phyloP scores from a whole-genome alignment of 2,797 vertebrate species.

The Pogonophryne albipinna region DNA sequence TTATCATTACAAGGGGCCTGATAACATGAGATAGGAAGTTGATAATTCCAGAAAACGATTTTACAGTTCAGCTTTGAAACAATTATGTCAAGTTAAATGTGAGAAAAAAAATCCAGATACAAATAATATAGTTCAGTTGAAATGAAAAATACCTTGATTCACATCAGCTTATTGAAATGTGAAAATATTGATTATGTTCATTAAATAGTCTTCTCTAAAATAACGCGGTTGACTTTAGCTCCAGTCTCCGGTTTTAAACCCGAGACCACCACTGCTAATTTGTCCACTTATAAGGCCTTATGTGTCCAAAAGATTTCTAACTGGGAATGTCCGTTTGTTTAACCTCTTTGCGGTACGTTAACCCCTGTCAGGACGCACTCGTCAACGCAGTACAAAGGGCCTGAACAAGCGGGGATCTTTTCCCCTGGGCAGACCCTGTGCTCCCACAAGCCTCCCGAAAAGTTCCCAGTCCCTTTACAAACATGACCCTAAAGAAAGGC shows the following conservation, averaged over 20 bases:
- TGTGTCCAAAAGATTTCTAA: conserved; percentile 74
- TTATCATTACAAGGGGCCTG: neutral
- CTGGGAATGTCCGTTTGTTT: conserved; percentile 85
- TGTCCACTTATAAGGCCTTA: conserved; percentile 56
- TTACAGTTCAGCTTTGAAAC: neutral
- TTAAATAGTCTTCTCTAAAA: neutral
- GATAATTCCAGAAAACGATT: neutral
- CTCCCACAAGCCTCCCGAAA: conserved; percentile 12
- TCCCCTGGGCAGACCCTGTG: conserved; percentile 32
- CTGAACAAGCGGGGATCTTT: conserved; percentile 63
- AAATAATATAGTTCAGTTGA: neutral
- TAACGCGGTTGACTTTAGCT: conserved; percentile 11
- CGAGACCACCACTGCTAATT: conserved; percentile 27
- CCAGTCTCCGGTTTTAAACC: conserved; percentile 20
- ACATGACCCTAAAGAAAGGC: neutral
- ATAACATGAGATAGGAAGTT: neutral
- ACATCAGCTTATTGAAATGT: neutral
- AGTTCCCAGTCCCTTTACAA: conserved; percentile 13
- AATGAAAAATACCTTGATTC: neutral
- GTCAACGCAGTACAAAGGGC: conserved; percentile 76
- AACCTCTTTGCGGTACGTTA: conserved; percentile 87
- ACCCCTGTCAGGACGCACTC: conserved; percentile 84
- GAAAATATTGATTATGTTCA: neutral
- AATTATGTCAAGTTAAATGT: neutral
- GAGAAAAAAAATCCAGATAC: neutral